A percentile compares a stretch with the other conserved stretches of the same genome.
Evolutionary conservation across 2,113 vertebrate genomes (phyloP).

Genomic region (Pygathrix nemaeus): DNA sequence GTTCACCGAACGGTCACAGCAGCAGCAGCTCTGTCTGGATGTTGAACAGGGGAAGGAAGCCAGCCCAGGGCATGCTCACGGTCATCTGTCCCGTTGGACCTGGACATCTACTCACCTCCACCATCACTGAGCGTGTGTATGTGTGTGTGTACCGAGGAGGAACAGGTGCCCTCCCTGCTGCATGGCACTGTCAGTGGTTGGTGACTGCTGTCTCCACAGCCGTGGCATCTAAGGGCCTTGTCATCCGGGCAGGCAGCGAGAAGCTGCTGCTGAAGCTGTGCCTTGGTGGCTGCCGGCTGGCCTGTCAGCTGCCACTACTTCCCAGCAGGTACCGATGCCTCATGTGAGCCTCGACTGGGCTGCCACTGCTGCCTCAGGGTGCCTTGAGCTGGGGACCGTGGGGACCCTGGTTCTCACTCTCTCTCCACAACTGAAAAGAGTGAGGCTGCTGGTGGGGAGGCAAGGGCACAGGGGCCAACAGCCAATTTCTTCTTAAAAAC

Average conservation of each 20-base stretch:
- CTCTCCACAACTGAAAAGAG: background rate
- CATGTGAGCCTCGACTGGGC: background rate
- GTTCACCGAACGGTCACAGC: background rate
- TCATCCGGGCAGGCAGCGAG: background rate
- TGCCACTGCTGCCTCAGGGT: background rate
- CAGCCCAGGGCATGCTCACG: fast-evolving
- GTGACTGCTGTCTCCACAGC: background rate
- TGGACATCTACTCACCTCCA: background rate
- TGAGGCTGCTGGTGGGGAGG: background rate
- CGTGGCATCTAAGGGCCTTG: background rate
- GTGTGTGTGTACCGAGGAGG: background rate
- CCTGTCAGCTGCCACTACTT: background rate
- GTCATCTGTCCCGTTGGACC: background rate
- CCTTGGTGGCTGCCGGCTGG: background rate
- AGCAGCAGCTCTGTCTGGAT: background rate
- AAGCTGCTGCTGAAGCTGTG: no score
- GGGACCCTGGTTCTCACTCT: background rate
- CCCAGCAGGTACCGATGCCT: background rate
- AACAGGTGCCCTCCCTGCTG: fast-evolving
- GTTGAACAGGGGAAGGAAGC: background rate
- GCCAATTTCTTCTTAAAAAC: background rate
- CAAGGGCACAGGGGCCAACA: background rate
- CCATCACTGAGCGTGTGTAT: background rate
- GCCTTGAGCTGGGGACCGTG: background rate
- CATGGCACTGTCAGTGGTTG: background rate